Percentiles rank a stretch among this genome's conserved stretches.
Evolutionary conservation across 2,113 vertebrate species (phyloP).

Genomic region (Hymenochirus boettgeri): DNA sequence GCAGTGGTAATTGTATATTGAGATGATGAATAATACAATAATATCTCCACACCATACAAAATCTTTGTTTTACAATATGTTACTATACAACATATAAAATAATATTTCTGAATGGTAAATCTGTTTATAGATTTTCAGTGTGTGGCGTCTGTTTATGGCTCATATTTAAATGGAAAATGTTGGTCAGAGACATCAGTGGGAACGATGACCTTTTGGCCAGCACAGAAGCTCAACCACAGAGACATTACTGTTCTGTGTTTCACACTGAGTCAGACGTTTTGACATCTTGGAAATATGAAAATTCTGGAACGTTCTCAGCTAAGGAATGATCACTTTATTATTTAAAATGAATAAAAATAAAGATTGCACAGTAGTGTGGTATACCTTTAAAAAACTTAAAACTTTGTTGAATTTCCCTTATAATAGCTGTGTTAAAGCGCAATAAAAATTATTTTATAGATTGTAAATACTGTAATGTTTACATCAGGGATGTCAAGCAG

Average conservation of each 20-base stretch:
- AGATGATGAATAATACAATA: too few species aligned
- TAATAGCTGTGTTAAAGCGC: too few species aligned
- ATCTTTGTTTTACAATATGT: too few species aligned
- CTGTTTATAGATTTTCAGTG: not conserved
- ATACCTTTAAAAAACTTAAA: too few species aligned
- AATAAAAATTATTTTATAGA: too few species aligned
- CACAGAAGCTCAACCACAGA: constrained; percentile 1
- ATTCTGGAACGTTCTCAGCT: not conserved
- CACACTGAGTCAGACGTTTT: not conserved
- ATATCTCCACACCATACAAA: too few species aligned
- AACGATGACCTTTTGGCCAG: not conserved
- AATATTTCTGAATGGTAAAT: not conserved
- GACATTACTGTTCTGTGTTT: constrained; percentile 1
- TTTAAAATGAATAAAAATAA: too few species aligned
- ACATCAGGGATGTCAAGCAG: too few species aligned
- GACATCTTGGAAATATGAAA: not conserved
- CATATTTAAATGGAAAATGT: not conserved
- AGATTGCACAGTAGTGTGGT: too few species aligned
- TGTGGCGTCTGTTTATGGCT: not conserved
- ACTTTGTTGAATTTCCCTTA: too few species aligned
- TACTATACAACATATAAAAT: not conserved
- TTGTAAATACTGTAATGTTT: too few species aligned
- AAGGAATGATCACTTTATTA: not conserved
- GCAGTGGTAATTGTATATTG: too few species aligned
- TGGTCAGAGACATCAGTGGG: not conserved